Evolutionary conservation across 37 sponge, comb jelly and placozoan genomes (phyloP), one percentile per base, ranked within the genome.

Genomic region (Crambe crambe): DNA sequence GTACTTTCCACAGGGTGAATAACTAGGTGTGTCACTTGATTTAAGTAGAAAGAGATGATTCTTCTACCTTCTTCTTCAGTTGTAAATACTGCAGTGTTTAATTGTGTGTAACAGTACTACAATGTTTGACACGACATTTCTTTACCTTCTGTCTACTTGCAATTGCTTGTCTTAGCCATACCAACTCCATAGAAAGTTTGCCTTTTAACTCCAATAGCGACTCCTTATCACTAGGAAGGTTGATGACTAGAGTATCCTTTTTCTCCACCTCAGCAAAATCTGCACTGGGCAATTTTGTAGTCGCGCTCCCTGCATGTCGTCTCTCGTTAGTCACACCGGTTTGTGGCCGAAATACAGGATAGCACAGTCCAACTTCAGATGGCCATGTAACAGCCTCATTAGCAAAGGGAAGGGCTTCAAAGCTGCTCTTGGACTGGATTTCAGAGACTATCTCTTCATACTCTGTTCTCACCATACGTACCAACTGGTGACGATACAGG

Each of bases 101-200:
- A 70, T n/a, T 26, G 27, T n/a, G 39, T 8, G 2, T 1, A 36
- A 39, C 39, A 36, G 37, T 3, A 67, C 3, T 35, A 31, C 17
- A 67, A 8, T 67, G 34, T 3, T 32, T 29, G 34, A 9, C n/a
- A 3, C 39, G 5, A 6, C 5, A 15, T 31, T 21, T 26, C 61
- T 60, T 31, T 40, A 80, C 90, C 77, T 94, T 80, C 70, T 86
- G 69, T 58, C 94, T 77, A 57, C 91, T 94, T 42, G 76, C 80
- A 68, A 94, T 94, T 0, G 94, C 91, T 68, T 94, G 94, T 58
- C 65, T 89, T 27, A 94, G 58, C 94, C 94, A 94, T 30, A 79
- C 30, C 71, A 94, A 80, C 69, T 94, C 94, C 79, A 94, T 35
- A 5, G 77, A 69, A 3, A 89, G 72, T 69, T 90, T 83, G 34